These are phyloP conservation scores for Neopelma chrysocephalum DNA, from an alignment of 2,797 vertebrate species.

Conservation along the genomic window DNA sequence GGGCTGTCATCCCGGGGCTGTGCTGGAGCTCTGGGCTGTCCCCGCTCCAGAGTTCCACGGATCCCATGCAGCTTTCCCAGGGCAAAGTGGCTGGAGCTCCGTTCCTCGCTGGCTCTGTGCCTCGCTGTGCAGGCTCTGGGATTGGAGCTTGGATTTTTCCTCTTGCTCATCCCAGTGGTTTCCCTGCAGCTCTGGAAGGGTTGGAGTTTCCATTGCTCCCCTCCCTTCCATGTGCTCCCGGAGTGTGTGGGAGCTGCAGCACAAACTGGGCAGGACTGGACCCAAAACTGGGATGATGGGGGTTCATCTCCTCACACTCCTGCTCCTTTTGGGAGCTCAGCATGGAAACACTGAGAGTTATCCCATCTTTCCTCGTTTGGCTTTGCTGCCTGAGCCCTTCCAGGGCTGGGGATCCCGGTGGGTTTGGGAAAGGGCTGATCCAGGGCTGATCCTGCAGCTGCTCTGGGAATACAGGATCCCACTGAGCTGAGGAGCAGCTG, in stretches of 20 bases:
- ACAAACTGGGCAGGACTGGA: not conserved
- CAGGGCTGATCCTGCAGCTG: slow-evolving; percentile 4
- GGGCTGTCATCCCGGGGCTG: not conserved
- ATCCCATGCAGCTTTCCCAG: not conserved
- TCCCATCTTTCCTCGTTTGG: not conserved
- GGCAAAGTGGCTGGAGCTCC: not conserved
- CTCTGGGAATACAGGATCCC: slow-evolving; percentile 15
- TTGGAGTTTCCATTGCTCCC: slow-evolving; percentile 30
- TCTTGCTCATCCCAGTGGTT: not conserved
- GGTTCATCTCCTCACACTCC: slow-evolving; percentile 9
- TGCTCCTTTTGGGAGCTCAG: slow-evolving; percentile 7
- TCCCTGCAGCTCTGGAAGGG: not conserved
- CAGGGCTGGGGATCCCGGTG: not conserved
- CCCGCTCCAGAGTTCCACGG: not conserved
- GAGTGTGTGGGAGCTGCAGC: not conserved
- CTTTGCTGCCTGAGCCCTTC: not conserved
- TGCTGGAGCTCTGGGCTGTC: not conserved
- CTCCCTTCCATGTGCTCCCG: not conserved
- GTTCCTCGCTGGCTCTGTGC: slow-evolving; percentile 29
- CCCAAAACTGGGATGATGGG: not conserved
- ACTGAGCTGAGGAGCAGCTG: slow-evolving; percentile 42
- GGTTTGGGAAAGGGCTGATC: not conserved
- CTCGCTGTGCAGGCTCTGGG: not conserved
- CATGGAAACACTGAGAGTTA: not conserved
- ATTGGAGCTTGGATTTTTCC: not conserved